A percentile compares a stretch with the other conserved stretches of the same genome.
phyloP scores from a whole-genome alignment of 2,888 invertebrate genomes.

The Brachyopa scutellaris region DNA sequence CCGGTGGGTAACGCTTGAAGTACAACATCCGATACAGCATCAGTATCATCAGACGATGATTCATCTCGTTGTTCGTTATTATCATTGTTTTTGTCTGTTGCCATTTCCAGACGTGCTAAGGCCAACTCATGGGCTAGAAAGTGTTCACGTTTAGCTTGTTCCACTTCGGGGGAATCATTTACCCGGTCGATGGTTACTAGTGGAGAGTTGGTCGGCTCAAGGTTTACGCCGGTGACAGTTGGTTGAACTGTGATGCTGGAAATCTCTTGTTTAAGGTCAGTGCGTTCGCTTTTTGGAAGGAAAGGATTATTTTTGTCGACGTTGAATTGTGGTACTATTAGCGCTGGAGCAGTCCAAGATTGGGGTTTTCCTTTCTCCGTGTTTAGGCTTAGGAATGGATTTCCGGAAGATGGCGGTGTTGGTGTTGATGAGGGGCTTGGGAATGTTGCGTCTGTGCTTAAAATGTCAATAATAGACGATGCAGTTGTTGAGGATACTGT shows the following conservation, averaged over 20 bases:
- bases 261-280: not conserved
- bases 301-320: slow-evolving; percentile 44
- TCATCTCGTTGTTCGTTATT: slow-evolving; percentile 14
- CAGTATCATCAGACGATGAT: slow-evolving; percentile 41
- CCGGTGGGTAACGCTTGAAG: slow-evolving; percentile 9
- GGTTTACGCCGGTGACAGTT: not conserved
- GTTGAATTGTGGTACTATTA: slow-evolving; percentile 6
- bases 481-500: not conserved
- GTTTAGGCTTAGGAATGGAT: not conserved
- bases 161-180: slow-evolving; percentile 68
- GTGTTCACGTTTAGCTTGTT: slow-evolving; percentile 78
- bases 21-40: slow-evolving; percentile 12
- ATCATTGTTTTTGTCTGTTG: slow-evolving; percentile 68
- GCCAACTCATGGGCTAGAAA: slow-evolving; percentile 79
- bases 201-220: not conserved
- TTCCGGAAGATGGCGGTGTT: not conserved
- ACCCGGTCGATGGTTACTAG: slow-evolving; percentile 16
- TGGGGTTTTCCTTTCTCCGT: not conserved
- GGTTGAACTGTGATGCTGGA: not conserved
- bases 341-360: not conserved
- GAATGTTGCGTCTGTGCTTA: not conserved
- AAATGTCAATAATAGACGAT: not conserved
- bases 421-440: not conserved
- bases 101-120: slow-evolving; percentile 77
- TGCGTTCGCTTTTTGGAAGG: not conserved